These are phyloP conservation scores for Hypercompe scribonia DNA, from an alignment of 2,888 invertebrate genomes.

Conservation along the genomic window DNA sequence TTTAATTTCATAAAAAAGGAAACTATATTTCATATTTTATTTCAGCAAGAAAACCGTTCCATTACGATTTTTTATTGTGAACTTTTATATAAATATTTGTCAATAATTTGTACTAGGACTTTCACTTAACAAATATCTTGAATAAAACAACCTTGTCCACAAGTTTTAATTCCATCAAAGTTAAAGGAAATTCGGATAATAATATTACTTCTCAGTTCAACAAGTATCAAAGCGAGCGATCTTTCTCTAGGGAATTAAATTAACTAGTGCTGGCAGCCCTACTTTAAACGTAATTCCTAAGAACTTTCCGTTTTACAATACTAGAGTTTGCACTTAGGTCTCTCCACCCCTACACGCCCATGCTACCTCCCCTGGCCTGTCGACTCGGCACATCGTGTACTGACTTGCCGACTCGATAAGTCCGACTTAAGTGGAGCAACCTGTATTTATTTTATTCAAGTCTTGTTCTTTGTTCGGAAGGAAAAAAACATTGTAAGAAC, in stretches of 20 bases:
- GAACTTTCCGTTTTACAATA: conserved; percentile 61
- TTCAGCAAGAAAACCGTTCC: neutral
- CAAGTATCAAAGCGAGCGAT: conserved; percentile 11
- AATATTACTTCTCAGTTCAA: conserved; percentile 28
- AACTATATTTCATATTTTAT: neutral
- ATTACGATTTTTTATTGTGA: neutral
- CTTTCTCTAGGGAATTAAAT: conserved; percentile 29
- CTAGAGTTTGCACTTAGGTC: conserved; percentile 71
- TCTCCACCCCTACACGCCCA: conserved; percentile 22
- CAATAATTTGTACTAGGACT: neutral
- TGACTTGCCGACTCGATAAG: conserved; percentile 37
- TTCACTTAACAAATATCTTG: neutral
- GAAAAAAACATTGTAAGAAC: neutral
- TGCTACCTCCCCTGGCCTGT: conserved; percentile 25
- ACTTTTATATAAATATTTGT: neutral
- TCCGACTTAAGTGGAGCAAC: conserved; percentile 42
- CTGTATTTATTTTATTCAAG: conserved; percentile 45
- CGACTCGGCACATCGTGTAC: conserved; percentile 32
- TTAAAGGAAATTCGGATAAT: conserved; percentile 22
- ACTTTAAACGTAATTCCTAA: conserved; percentile 40
- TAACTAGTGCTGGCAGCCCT: conserved; percentile 29
- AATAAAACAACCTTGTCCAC: neutral
- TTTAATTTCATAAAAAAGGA: no score
- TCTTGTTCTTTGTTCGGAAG: conserved; percentile 19
- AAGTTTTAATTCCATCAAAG: neutral